Evolutionary conservation across 2,797 vertebrate species (phyloP), one percentile per base, ranked within the genome.

Genomic region (Hippocampus kuda): DNA sequence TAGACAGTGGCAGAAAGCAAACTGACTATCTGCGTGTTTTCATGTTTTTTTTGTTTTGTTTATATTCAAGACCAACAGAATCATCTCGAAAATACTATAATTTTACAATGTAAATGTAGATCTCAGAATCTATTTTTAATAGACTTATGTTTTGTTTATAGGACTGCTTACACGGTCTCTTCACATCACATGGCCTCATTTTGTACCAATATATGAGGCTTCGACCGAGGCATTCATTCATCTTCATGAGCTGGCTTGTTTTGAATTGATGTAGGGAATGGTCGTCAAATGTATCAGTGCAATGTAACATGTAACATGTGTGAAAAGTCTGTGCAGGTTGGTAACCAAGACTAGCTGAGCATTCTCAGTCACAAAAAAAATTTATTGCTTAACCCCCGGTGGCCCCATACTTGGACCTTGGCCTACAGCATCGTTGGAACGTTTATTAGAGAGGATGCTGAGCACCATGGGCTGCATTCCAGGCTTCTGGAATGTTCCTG

Each of bases 381-480:
- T 22, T 44, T 46, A 64, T 75, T 76, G 68, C 70, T 74, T 68
- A 60, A 72, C 69, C 72, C 68, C 67, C 69, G 72, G 77, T 84
- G 89, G 85, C 88, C 84, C 79, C 77, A 86, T 87, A 90, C 90
- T 89, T 88, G 86, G 80, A 80, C 80, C 79, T 85, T 88, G 83
- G 87, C 87, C 71, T 9, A 2, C 67, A 68, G 81, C 80, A 49
- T 79, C 75, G 78, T 83, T 76, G 72, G 75, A 81, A 77, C 56
- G 20, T 92, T 93, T 93, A 94, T 92, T 92, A 93, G 88, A 89
- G 87, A 87, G 87, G 69, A 84, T 79, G 67, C 67, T 66, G 68
- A 72, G 77, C 64, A 2, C 68, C 78, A 80, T 79, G 79, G 77
- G 83, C 76, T 76, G 71, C 18, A 71, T 75, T 71, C 68, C 10